Evolutionary conservation across 2,113 vertebrate species (phyloP).

Genomic region (Elachura formosa): DNA sequence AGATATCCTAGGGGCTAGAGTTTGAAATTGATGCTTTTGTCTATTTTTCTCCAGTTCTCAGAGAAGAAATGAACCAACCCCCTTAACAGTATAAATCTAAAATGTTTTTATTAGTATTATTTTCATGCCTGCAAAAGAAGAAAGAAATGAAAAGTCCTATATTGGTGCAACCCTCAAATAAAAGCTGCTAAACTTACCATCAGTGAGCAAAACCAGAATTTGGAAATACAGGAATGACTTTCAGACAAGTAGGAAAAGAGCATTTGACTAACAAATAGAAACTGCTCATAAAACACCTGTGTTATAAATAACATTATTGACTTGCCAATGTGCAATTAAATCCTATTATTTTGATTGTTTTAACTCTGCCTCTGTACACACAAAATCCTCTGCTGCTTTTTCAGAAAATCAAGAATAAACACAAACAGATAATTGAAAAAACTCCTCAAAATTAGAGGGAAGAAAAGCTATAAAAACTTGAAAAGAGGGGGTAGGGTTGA

Average conservation of each 20-base stretch:
- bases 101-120: background rate
- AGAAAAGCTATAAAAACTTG: background rate
- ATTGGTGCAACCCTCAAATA: background rate
- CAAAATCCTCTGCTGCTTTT: background rate
- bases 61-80: background rate
- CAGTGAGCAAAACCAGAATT: background rate
- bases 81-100: background rate
- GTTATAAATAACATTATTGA: background rate
- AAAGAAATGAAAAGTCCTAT: background rate
- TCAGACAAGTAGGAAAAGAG: background rate
- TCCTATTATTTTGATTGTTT: background rate
- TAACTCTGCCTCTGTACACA: background rate
- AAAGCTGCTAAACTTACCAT: background rate
- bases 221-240: background rate
- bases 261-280: background rate
- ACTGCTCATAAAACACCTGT: background rate
- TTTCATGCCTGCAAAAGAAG: background rate
- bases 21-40: constrained; percentile 21
- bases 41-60: background rate
- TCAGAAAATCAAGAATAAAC: background rate
- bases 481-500: background rate
- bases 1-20: background rate
- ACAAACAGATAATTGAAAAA: background rate
- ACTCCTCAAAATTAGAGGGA: background rate
- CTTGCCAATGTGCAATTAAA: constrained; percentile 1